Base-by-base conservation (phyloP, 2,113 vertebrate genomes). In the Nothoprocta perdicaria region DNA sequence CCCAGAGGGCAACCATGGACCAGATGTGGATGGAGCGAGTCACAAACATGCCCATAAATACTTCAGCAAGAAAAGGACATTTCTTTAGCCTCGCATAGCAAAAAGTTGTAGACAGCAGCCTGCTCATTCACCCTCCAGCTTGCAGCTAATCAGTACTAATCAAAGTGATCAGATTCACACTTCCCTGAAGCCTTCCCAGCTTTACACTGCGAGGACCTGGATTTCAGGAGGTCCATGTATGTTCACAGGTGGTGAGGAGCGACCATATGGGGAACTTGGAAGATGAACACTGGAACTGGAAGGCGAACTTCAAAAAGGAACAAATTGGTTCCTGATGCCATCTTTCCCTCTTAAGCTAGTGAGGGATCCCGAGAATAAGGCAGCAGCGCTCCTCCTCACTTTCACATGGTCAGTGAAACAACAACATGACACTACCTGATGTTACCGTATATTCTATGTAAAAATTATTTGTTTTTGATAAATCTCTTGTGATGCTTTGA, bases 21-120 rank as follows among this genome's bases (percentile, higher is more conserved):
- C 96, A 97, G 93, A 97, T 96, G 91, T 97, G 95, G 94, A 91
- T 58, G 88, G 94, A 96, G 83, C 78, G 76, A 97, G 89, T 90
- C 90, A 60, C 95, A 96, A 80, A 96, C 90, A 96, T 5, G 85
- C 86, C 91, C 95, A 94, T 95, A 97, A 97, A 97, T 96, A 96
- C 82, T 96, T 91, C 84, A 94, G 87, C 92, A 86, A 29, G 58
- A 63, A 91, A 97, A 93, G 69, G 63, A 66, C 92, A 95, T 88
- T 83, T 81, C 93, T 95, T 88, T 82, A 46, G 88, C 86, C 75
- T 89, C 85, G 84, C 90, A 21, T 78, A 81, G 95, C 79, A 92
- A 83, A 92, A 92, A 0, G 5, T 53, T 61, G 66, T 78, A 84
- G 67, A 66, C 94, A 93, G 96, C 91, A 94, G 92, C 57, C 68